phyloP scores from a whole-genome alignment of 2,888 invertebrate species.

The Acleris holmiana region DNA sequence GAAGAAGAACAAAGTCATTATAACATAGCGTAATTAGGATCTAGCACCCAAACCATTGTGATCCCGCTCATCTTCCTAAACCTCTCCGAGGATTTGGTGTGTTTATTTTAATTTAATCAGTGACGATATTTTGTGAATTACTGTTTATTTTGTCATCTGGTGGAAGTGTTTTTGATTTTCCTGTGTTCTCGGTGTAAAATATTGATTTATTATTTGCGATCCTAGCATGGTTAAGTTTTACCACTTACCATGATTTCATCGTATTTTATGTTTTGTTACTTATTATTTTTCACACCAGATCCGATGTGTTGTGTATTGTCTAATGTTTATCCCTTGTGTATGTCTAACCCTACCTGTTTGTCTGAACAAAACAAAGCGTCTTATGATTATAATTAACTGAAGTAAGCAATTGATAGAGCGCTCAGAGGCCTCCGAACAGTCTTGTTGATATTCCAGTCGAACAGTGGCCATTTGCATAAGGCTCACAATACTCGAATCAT shows the following conservation, averaged over 20 bases:
- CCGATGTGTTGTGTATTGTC: conserved; percentile 93
- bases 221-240: conserved; percentile 79
- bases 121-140: conserved; percentile 68
- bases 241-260: conserved; percentile 60
- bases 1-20: conserved; percentile 68
- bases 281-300: conserved; percentile 83
- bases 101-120: conserved; percentile 77
- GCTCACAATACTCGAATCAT: conserved; percentile 70
- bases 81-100: conserved; percentile 85
- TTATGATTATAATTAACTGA: conserved; percentile 57
- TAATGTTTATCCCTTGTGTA: conserved; percentile 95
- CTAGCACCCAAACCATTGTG: conserved; percentile 76
- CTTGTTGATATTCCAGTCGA: conserved; percentile 77
- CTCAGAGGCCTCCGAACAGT: conserved; percentile 78
- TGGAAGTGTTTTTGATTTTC: conserved; percentile 84
- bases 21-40: conserved; percentile 71
- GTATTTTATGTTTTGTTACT: conserved; percentile 61
- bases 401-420: conserved; percentile 67
- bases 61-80: conserved; percentile 79
- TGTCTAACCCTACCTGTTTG: conserved; percentile 89
- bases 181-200: conserved; percentile 78
- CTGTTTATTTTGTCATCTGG: conserved; percentile 79
- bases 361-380: conserved; percentile 78
- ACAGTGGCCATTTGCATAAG: conserved; percentile 59
- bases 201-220: conserved; percentile 72